These are phyloP conservation scores for Callipepla squamata DNA, from an alignment of 2,113 vertebrate species.

Conservation along the genomic window DNA sequence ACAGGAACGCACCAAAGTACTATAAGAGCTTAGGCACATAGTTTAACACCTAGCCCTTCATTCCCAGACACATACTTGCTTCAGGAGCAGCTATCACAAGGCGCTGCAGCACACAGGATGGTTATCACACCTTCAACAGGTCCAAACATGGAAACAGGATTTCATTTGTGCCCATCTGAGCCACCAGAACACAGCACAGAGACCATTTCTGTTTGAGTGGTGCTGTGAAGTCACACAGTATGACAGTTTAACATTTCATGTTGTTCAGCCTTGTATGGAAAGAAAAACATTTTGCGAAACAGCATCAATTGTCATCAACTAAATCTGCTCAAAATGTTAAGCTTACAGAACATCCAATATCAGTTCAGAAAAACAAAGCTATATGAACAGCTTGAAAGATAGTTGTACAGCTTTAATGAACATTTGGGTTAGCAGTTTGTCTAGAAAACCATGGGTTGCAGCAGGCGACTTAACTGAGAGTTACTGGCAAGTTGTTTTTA, in stretches of 20 bases:
- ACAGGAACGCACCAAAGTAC: neutral
- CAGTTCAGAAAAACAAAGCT: neutral
- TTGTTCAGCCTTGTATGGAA: neutral
- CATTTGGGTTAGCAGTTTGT: neutral
- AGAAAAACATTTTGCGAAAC: neutral
- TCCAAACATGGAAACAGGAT: neutral
- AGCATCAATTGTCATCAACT: neutral
- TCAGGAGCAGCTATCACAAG: neutral
- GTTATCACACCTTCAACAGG: neutral
- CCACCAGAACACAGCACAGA: neutral
- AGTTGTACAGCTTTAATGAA: neutral
- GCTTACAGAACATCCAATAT: neutral
- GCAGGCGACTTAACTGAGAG: neutral
- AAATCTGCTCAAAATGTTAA: neutral
- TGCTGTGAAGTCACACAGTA: neutral
- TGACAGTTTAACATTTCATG: neutral
- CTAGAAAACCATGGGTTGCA: neutral
- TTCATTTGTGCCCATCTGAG: neutral
- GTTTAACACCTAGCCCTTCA: neutral
- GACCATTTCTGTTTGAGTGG: neutral
- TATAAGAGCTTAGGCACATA: neutral
- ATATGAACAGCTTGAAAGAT: conserved; percentile 20
- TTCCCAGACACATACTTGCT: neutral
- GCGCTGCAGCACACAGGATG: neutral
- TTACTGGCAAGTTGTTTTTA: neutral